A percentile compares a stretch with the other conserved stretches of the same genome.
phyloP scores from a whole-genome alignment of 2,888 invertebrate species.

The Macrophya annulata region DNA sequence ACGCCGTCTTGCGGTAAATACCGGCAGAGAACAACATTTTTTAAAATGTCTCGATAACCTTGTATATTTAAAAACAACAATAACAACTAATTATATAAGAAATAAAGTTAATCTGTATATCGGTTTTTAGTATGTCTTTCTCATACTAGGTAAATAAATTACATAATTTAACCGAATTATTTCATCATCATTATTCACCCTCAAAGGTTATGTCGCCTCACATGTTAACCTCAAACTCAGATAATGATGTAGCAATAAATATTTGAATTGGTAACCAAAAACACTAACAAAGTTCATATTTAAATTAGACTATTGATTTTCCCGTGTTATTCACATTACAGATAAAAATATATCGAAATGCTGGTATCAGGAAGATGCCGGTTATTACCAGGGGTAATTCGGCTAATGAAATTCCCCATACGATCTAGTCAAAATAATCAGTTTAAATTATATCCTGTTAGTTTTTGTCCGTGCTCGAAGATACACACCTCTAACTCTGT shows the following conservation, averaged over 20 bases:
- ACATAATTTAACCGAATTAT: background rate
- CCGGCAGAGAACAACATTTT: background rate
- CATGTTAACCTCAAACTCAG: background rate
- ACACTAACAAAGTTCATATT: background rate
- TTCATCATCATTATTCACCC: background rate
- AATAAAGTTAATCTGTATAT: background rate
- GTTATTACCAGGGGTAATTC: constrained; percentile 54
- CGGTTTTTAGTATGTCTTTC: background rate
- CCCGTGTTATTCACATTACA: constrained; percentile 55
- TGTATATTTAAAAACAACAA: constrained; percentile 27
- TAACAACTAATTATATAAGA: constrained; percentile 40
- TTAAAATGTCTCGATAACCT: constrained; percentile 33
- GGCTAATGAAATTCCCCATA: constrained; percentile 54
- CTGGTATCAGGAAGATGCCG: constrained; percentile 60
- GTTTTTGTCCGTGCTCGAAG: background rate
- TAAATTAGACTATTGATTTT: background rate
- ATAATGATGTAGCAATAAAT: background rate
- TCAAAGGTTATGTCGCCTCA: constrained; percentile 11
- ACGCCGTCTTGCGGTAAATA: constrained; percentile 12
- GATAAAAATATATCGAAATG: constrained; percentile 60
- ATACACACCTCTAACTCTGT: constrained; percentile 34
- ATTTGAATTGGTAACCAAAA: background rate
- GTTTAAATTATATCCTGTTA: constrained; percentile 51
- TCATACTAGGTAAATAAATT: background rate
- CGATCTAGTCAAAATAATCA: constrained; percentile 58